These are phyloP conservation scores for Selene dorsalis DNA, from an alignment of 2,797 vertebrate species.

Conservation along the genomic window DNA sequence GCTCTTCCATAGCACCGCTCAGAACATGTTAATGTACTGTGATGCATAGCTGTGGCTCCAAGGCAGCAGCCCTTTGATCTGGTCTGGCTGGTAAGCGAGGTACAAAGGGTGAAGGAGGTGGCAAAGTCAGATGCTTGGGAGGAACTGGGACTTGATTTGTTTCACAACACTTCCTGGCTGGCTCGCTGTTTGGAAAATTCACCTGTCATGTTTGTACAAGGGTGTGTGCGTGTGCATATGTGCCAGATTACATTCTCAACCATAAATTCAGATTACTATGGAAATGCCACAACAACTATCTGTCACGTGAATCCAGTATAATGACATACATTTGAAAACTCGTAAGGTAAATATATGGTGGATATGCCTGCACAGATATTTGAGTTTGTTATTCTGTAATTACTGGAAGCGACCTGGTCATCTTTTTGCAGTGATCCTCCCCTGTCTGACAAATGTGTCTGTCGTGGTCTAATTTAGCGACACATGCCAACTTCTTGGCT, in stretches of 20 bases:
- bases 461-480: slow-evolving; percentile 66
- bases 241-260: not conserved
- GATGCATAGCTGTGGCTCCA: slow-evolving; percentile 53
- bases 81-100: slow-evolving; percentile 51
- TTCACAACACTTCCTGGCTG: slow-evolving; percentile 12
- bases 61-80: slow-evolving; percentile 63
- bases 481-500: slow-evolving; percentile 68
- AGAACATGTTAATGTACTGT: slow-evolving; percentile 49
- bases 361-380: not conserved
- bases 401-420: not conserved
- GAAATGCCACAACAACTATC: not conserved
- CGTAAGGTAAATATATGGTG: not conserved
- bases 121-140: slow-evolving; percentile 41
- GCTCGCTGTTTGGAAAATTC: slow-evolving; percentile 18
- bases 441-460: slow-evolving; percentile 30
- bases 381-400: not conserved
- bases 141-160: slow-evolving; percentile 33
- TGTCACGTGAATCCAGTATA: not conserved
- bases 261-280: slow-evolving; percentile 5
- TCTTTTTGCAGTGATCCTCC: slow-evolving; percentile 9
- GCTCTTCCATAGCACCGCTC: slow-evolving; percentile 5
- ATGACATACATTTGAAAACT: not conserved
- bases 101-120: slow-evolving; percentile 31
- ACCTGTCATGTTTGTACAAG: slow-evolving; percentile 20
- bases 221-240: not conserved